Evolutionary conservation across 2,797 vertebrate species (phyloP).

Genomic region (Morelia viridis): DNA sequence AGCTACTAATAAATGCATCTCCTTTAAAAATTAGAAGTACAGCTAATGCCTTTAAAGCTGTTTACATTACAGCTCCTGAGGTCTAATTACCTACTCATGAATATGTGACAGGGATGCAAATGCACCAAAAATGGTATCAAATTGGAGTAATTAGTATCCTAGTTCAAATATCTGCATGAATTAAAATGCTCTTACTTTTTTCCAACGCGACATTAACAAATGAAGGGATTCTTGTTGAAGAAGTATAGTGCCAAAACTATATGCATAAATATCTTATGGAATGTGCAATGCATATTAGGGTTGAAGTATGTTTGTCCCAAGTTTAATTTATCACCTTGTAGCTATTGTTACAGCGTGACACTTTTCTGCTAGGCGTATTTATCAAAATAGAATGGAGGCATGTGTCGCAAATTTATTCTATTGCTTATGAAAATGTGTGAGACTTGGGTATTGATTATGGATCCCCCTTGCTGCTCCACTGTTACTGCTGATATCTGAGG

Average conservation of each 20-base stretch:
- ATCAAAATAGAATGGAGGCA: not conserved
- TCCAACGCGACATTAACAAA: constrained; percentile 55
- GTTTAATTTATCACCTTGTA: not conserved
- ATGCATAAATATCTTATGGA: constrained; percentile 23
- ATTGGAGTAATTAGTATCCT: constrained; percentile 70
- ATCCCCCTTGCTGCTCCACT: not conserved
- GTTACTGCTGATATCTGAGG: not conserved
- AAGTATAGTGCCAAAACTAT: constrained; percentile 37
- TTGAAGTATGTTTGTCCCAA: not conserved
- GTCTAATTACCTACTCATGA: constrained; percentile 70
- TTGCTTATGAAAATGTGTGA: not conserved
- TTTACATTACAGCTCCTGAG: constrained; percentile 62
- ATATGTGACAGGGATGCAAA: constrained; percentile 70
- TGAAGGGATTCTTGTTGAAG: constrained; percentile 50
- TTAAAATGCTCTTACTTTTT: constrained; percentile 62
- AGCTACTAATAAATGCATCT: constrained; percentile 62
- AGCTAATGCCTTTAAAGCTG: constrained; percentile 64
- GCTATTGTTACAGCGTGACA: not conserved
- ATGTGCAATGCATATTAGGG: not conserved
- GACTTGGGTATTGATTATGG: fast-evolving
- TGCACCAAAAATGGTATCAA: constrained; percentile 63
- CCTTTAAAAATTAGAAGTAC: constrained; percentile 61
- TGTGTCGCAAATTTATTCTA: fast-evolving
- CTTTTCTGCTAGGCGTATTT: not conserved
- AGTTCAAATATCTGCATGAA: constrained; percentile 63